Conservation (phyloP, 2,888 invertebrate species). For the Pocota personata region DNA sequence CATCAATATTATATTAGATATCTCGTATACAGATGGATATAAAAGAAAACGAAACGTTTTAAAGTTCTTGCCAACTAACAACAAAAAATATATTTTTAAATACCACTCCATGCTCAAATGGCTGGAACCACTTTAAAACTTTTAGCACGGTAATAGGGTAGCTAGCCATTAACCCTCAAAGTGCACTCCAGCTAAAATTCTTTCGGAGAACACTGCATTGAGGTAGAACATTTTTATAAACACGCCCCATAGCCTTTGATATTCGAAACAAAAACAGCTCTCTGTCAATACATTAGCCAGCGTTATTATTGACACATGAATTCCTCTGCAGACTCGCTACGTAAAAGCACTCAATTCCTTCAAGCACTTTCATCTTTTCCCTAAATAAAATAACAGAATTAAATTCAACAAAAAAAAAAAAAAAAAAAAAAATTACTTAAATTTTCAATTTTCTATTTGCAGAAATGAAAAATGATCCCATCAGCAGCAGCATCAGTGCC, state of each 20-base stretch:
- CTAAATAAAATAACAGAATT: neutral
- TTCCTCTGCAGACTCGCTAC: too few relatives aligned
- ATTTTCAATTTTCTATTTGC: neutral
- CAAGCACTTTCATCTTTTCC: too few relatives aligned
- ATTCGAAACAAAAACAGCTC: neutral
- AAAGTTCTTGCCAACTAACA: neutral
- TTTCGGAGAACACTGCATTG: neutral
- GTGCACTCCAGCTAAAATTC: neutral
- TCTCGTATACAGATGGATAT: too few relatives aligned
- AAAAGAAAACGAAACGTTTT: too few relatives aligned
- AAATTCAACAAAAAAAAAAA: neutral
- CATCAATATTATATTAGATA: too few relatives aligned
- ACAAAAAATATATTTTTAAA: neutral
- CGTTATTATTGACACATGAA: too few relatives aligned
- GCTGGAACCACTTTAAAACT: neutral
- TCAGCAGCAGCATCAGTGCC: slow-evolving; percentile 6
- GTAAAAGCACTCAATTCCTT: too few relatives aligned
- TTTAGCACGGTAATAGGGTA: neutral
- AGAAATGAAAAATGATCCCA: slow-evolving; percentile 26
- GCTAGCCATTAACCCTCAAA: neutral
- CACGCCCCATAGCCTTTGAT: neutral
- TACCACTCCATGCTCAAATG: neutral
- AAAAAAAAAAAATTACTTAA: neutral
- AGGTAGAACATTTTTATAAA: neutral
- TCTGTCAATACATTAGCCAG: neutral